Base-by-base conservation (phyloP, 2,797 vertebrate genomes). In the Denticeps clupeoides region DNA sequence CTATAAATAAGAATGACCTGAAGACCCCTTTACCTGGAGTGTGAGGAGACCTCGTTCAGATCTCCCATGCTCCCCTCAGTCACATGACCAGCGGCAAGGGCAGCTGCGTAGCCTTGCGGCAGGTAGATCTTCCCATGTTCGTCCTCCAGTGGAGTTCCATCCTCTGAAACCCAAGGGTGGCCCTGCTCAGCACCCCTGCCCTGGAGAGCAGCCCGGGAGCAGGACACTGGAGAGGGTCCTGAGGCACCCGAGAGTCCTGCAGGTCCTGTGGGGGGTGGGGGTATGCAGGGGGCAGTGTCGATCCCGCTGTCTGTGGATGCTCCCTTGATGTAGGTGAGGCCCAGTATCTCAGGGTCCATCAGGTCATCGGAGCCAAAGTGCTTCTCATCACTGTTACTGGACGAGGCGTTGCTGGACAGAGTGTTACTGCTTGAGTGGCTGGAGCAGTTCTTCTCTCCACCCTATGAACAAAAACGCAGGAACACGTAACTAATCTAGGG, bases 351-450 rank as follows among this genome's bases (percentile, higher is more conserved):
- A 0, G 89, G 87, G 59, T 96, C 93, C 88, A 93, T 94, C 60
- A 92, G 67, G 66, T 97, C 93, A 50, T 88, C 90, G 0, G 92
- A 94, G 55, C 91, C 91, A 42, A 93, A 96, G 70, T 89, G 90
- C 60, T 94, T 97, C 28, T 87, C 87, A 5, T 97, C 92, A 5
- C 93, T 93, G 4, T 90, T 94, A 74, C 87, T 95, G 79, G 90
- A 93, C 63, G 93, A 97, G 13, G 90, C 87, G 43, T 86, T 91
- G 70, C 89, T 92, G 31, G 89, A 95, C 9, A 94, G 79, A 1
- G 92, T 97, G 69, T 92, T 95, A 76, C 93, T 96, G 78, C 92
- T 96, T 9, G 92, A 95, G 78, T 89, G 89, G 61, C 90, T 94
- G 3, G 91, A 93, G n/a, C n/a, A n/a, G 71, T 77, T 90, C 71